A percentile compares a stretch with the other conserved stretches of the same genome.
Conservation (phyloP, 2,888 invertebrate species). For the Synergus japonicus region DNA sequence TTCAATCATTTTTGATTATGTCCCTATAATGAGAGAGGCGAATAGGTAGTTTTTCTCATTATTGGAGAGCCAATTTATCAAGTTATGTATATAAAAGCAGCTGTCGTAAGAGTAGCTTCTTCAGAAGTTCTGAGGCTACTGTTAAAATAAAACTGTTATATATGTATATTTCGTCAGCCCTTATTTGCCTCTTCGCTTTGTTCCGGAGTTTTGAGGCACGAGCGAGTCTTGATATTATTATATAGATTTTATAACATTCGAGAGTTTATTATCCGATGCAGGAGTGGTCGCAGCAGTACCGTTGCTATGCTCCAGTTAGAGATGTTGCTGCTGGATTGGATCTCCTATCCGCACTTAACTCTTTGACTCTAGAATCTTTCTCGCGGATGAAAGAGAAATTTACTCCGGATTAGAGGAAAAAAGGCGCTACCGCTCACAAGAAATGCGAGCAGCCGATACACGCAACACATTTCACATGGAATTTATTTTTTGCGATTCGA, state of each 20-base stretch:
- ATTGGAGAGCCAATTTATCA: conserved; percentile 45
- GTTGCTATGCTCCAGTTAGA: conserved; percentile 75
- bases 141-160: conserved; percentile 46
- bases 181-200: not conserved
- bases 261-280: conserved; percentile 51
- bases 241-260: conserved; percentile 45
- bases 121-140: conserved; percentile 35
- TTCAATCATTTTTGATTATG: conserved; percentile 9
- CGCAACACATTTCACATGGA: conserved; percentile 27
- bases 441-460: conserved; percentile 37
- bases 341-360: conserved; percentile 42
- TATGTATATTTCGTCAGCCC: conserved; percentile 44
- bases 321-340: conserved; percentile 55
- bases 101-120: conserved; percentile 48
- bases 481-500: conserved; percentile 32
- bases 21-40: conserved; percentile 17
- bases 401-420: conserved; percentile 58
- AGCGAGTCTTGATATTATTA: conserved; percentile 47
- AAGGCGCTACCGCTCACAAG: conserved; percentile 39
- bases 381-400: conserved; percentile 74
- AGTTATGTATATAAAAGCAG: conserved; percentile 16
- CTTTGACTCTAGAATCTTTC: conserved; percentile 54
- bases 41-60: not conserved
- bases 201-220: conserved; percentile 44
- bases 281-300: conserved; percentile 64